phyloP scores from a whole-genome alignment of 2,113 vertebrate species.

The Carassius gibelio region DNA sequence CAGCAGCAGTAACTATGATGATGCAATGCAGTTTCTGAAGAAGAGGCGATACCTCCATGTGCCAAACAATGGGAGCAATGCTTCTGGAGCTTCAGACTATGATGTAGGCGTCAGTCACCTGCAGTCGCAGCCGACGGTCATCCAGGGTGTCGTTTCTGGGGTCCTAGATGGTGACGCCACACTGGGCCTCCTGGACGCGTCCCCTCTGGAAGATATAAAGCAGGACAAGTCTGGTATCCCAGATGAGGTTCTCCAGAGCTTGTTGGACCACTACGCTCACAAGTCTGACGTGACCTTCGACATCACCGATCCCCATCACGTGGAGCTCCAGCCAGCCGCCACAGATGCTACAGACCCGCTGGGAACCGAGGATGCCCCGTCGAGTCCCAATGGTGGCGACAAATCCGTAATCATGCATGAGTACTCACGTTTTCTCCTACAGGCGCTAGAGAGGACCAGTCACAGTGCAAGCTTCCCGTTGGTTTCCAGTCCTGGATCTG shows the following conservation, averaged over 20 bases:
- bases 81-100: constrained; percentile 74
- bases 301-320: constrained; percentile 85
- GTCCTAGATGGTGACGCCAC: constrained; percentile 86
- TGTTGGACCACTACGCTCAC: constrained; percentile 93
- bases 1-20: constrained; percentile 92
- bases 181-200: constrained; percentile 84
- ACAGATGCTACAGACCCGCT: constrained; percentile 78
- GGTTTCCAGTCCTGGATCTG: constrained; percentile 83
- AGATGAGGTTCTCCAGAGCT: constrained; percentile 95
- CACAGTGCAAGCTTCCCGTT: constrained; percentile 87
- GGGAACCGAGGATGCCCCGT: constrained; percentile 73
- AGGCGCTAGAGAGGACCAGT: constrained; percentile 97
- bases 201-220: constrained; percentile 84
- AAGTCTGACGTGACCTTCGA: constrained; percentile 91
- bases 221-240: constrained; percentile 94
- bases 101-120: constrained; percentile 85
- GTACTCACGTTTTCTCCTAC: constrained; percentile 98
- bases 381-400: constrained; percentile 85
- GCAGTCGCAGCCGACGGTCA: constrained; percentile 87
- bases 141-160: constrained; percentile 85
- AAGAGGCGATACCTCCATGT: constrained; percentile 94
- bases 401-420: constrained; percentile 92
- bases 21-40: constrained; percentile 99
- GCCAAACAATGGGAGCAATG: constrained; percentile 68
- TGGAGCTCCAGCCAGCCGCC: constrained; percentile 81